Conservation (phyloP, 1,140 invertebrate genomes). For the Saccostrea glomerata region DNA sequence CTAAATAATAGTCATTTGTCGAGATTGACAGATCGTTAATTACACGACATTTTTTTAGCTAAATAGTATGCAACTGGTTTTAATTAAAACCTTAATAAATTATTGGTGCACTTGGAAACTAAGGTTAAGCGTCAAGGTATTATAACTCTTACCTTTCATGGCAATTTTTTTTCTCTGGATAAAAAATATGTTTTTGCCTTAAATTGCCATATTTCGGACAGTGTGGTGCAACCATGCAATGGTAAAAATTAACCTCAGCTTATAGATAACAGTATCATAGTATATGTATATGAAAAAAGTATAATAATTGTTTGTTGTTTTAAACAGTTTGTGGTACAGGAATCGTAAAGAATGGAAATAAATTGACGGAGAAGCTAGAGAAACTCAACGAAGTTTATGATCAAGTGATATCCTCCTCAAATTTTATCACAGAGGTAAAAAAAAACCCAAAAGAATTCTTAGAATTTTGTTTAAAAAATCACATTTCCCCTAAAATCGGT, state of each 20-base stretch:
- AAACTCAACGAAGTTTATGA: constrained; percentile 19
- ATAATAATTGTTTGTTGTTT: neutral
- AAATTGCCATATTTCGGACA: neutral
- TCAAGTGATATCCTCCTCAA: constrained; percentile 11
- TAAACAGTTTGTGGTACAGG: constrained; percentile 5
- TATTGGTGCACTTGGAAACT: neutral
- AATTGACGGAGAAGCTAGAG: neutral
- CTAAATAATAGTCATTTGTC: neutral
- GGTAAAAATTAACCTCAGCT: too few species aligned
- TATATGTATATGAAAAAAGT: too few species aligned
- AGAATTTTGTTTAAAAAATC: too few species aligned
- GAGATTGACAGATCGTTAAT: neutral
- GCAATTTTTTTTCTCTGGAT: too few species aligned
- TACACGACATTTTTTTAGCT: too few species aligned
- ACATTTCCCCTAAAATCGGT: too few species aligned
- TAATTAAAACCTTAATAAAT: neutral
- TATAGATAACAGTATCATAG: too few species aligned
- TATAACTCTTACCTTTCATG: neutral
- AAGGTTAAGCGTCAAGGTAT: neutral
- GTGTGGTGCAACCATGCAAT: too few species aligned
- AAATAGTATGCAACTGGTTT: too few species aligned
- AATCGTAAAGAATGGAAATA: constrained; percentile 15
- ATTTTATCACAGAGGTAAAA: constrained; percentile 17
- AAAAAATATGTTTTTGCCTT: neutral
- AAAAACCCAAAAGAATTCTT: too few species aligned